phyloP scores from a whole-genome alignment of 1,140 invertebrate species.

The Drosophila melanica region DNA sequence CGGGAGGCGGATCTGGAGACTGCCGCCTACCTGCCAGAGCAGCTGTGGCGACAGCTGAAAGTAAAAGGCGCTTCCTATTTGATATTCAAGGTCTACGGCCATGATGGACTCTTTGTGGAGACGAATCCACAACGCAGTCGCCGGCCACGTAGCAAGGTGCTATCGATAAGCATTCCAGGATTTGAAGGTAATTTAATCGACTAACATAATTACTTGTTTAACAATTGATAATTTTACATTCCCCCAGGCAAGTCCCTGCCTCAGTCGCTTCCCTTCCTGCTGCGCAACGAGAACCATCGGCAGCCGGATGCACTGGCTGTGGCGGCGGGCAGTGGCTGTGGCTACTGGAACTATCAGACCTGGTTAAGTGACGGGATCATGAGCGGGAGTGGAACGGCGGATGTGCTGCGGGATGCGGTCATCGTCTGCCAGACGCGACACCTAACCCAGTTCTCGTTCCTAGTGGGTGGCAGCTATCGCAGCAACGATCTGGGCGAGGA shows the following conservation, averaged over 20 bases:
- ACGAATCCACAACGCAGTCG: slow-evolving; percentile 3
- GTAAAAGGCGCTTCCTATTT: slow-evolving; percentile 20
- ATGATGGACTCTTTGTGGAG: slow-evolving; percentile 76
- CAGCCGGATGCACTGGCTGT: slow-evolving; percentile 48
- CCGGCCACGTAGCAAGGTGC: slow-evolving; percentile 58
- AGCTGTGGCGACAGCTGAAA: slow-evolving; percentile 49
- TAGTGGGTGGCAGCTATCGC: slow-evolving; percentile 84
- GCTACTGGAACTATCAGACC: slow-evolving; percentile 78
- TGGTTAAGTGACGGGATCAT: slow-evolving; percentile 66
- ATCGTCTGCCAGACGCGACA: slow-evolving; percentile 86
- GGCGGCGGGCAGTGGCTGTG: slow-evolving; percentile 59
- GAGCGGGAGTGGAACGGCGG: slow-evolving; percentile 18
- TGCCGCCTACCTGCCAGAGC: slow-evolving; percentile 57
- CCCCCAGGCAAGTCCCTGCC: slow-evolving; percentile 40
- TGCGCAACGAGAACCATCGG: slow-evolving; percentile 67
- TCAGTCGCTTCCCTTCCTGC: slow-evolving; percentile 52
- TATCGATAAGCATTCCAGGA: slow-evolving; percentile 75
- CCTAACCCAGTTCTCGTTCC: slow-evolving; percentile 87
- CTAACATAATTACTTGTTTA: neutral
- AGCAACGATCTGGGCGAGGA: slow-evolving; percentile 66
- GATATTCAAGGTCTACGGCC: slow-evolving; percentile 70
- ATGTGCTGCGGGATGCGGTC: slow-evolving; percentile 55
- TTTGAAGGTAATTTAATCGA: slow-evolving; percentile 45
- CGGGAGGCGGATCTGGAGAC: slow-evolving; percentile 56
- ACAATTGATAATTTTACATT: neutral